Evolutionary conservation across 2,113 vertebrate species (phyloP).

Genomic region (mouse (Mus musculus)): GRCm39 chr10:55141501-55142000

Average conservation of each 20-base stretch:
- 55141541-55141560: neutral
- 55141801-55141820: neutral
- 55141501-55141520: neutral
- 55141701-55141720: neutral
- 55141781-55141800: neutral
- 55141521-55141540: neutral
- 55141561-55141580: neutral
- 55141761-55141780: neutral
- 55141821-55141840: neutral
- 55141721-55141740: neutral
- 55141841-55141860: neutral
- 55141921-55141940: neutral
- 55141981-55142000: neutral
- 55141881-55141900: neutral
- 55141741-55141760: neutral
- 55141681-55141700: neutral
- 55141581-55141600: neutral
- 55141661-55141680: neutral
- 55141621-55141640: neutral
- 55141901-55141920: neutral
- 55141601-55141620: neutral
- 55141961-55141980: neutral
- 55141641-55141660: neutral
- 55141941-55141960: neutral
- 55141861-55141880: neutral